A percentile compares a stretch with the other conserved stretches of the same genome.
phyloP scores from a whole-genome alignment of 1,140 invertebrate species.

The Pachypeltis micranthus region DNA sequence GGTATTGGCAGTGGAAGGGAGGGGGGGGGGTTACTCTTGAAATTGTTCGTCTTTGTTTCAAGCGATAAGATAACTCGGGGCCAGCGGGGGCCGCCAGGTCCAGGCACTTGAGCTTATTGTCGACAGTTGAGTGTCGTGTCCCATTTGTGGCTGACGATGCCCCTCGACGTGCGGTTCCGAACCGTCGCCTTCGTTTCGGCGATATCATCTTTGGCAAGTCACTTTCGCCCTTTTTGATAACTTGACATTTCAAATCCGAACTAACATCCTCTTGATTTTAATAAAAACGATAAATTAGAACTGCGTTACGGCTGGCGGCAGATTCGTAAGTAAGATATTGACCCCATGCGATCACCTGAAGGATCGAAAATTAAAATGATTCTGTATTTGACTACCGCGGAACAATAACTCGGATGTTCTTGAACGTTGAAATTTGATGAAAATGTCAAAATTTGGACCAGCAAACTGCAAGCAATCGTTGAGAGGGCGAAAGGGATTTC shows the following conservation, averaged over 20 bases:
- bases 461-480: no score
- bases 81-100: no score
- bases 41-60: no score
- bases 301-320: no score
- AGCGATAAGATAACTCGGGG: no score
- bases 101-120: no score
- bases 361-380: not conserved
- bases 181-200: not conserved
- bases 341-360: not conserved
- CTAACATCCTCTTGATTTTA: not conserved
- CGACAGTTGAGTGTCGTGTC: slow-evolving; percentile 2
- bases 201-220: not conserved
- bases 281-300: not conserved
- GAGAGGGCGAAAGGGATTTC: no score
- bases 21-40: no score
- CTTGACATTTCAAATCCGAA: not conserved
- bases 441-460: no score
- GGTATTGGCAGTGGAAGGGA: no score
- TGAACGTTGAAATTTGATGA: no score
- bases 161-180: not conserved
- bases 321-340: no score
- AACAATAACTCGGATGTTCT: not conserved
- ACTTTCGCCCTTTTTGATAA: not conserved
- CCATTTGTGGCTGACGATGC: not conserved
- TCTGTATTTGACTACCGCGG: not conserved